phyloP scores from a whole-genome alignment of 1,140 invertebrate species.

The Pararge aegeria region DNA sequence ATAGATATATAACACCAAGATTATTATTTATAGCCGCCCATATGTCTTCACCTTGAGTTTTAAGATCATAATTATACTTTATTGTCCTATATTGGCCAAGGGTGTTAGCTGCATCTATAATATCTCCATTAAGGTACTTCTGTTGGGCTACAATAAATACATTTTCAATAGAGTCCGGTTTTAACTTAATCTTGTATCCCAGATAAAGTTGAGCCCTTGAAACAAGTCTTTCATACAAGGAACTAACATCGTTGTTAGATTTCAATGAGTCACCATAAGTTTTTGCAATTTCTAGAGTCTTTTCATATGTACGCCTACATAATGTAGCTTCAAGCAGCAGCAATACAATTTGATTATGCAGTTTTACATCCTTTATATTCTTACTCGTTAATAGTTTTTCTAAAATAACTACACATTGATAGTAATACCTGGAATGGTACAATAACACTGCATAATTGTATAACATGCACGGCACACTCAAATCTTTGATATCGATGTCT shows the following conservation, averaged over 20 bases:
- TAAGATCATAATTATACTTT: conserved; percentile 66
- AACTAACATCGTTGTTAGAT: conserved; percentile 55
- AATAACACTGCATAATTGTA: conserved; percentile 93
- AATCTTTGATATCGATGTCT: conserved; percentile 72
- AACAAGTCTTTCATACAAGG: conserved; percentile 72
- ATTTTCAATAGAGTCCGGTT: conserved; percentile 73
- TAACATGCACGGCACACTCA: conserved; percentile 77
- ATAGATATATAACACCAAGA: conserved; percentile 92
- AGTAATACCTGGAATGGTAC: conserved; percentile 90
- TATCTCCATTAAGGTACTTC: conserved; percentile 80
- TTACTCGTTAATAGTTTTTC: conserved; percentile 78
- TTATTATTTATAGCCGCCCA: conserved; percentile 92
- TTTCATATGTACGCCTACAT: conserved; percentile 65
- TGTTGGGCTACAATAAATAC: conserved; percentile 79
- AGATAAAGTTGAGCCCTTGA: conserved; percentile 76
- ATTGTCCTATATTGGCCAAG: conserved; percentile 76
- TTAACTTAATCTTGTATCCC: conserved; percentile 75
- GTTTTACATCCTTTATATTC: conserved; percentile 62
- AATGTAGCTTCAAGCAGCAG: conserved; percentile 73
- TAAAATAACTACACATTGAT: conserved; percentile 86
- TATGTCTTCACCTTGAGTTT: conserved; percentile 71
- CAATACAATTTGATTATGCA: conserved; percentile 71
- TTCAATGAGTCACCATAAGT: conserved; percentile 51
- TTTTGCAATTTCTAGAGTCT: conserved; percentile 62
- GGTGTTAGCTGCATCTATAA: conserved; percentile 78